These are phyloP conservation scores for Esox lucius DNA, from an alignment of 2,797 vertebrate species.

Conservation along the genomic window DNA sequence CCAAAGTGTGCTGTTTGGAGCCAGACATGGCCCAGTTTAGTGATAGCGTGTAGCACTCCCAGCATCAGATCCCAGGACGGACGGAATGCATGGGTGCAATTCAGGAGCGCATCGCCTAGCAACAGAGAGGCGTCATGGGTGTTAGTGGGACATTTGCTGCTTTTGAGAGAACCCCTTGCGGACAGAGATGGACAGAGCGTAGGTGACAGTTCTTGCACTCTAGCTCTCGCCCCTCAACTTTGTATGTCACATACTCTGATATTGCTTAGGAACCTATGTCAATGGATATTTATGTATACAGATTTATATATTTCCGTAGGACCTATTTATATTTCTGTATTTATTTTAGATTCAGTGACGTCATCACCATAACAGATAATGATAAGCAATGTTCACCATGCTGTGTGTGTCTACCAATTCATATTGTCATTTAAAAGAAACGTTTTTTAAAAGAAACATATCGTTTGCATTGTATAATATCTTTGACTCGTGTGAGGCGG, in stretches of 20 bases:
- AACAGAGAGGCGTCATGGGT: slow-evolving; percentile 3
- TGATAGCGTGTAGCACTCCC: slow-evolving; percentile 13
- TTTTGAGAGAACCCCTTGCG: slow-evolving; percentile 43
- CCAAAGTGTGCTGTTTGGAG: slow-evolving; percentile 46
- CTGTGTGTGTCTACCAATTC: slow-evolving; percentile 65
- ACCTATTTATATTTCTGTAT: slow-evolving; percentile 71
- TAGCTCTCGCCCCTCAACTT: slow-evolving; percentile 44
- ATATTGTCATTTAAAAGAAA: slow-evolving; percentile 42
- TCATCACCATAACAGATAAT: slow-evolving; percentile 54
- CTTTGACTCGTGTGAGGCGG: slow-evolving; percentile 42
- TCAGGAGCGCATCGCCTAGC: neutral
- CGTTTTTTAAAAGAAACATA: slow-evolving; percentile 38
- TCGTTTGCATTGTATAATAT: slow-evolving; percentile 62
- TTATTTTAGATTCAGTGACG: slow-evolving; percentile 68
- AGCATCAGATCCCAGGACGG: neutral
- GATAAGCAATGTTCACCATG: slow-evolving; percentile 65
- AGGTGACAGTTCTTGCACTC: slow-evolving; percentile 52
- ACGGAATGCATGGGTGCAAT: slow-evolving; percentile 9
- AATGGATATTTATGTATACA: slow-evolving; percentile 63
- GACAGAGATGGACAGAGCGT: slow-evolving; percentile 31
- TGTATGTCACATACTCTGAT: slow-evolving; percentile 62
- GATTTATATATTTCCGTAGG: slow-evolving; percentile 71
- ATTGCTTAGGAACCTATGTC: slow-evolving; percentile 51
- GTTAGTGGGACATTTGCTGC: slow-evolving; percentile 27
- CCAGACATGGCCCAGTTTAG: slow-evolving; percentile 33